Evolutionary conservation across 2,113 vertebrate species (phyloP).

Genomic region (Onychostoma macrolepis): DNA sequence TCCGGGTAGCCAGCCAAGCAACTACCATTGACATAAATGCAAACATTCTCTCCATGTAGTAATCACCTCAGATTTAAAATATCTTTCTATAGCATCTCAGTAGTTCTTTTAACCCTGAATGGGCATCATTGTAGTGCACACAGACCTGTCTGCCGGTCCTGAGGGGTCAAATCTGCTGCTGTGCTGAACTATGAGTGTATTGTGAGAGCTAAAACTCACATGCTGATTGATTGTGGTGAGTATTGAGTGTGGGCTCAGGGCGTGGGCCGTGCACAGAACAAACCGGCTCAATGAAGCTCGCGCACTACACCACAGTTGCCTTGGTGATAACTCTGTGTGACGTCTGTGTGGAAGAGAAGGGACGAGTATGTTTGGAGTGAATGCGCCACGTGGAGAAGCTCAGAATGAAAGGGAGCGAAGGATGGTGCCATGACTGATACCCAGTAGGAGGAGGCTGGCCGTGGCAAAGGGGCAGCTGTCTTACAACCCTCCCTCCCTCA

Average conservation of each 20-base stretch:
- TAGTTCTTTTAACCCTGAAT: background rate
- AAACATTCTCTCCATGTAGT: background rate
- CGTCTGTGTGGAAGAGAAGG: background rate
- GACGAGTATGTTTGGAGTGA: conserved; percentile 35
- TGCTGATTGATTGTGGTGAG: background rate
- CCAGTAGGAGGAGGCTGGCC: conserved; percentile 18
- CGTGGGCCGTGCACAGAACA: conserved; percentile 5
- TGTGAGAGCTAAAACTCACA: background rate
- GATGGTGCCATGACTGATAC: conserved; percentile 38
- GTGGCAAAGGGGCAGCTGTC: conserved; percentile 37
- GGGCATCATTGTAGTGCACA: background rate
- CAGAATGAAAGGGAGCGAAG: conserved; percentile 28
- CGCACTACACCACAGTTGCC: conserved; percentile 32
- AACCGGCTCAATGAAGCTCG: conserved; percentile 4
- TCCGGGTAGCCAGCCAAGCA: background rate
- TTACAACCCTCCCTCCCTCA: conserved; percentile 19
- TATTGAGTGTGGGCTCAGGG: background rate
- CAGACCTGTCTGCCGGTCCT: background rate
- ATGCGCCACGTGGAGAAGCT: conserved; percentile 48
- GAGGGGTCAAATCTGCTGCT: background rate
- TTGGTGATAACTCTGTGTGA: conserved; percentile 37
- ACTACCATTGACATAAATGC: background rate
- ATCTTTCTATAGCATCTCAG: background rate
- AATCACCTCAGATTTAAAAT: background rate
- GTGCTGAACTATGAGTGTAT: conserved; percentile 8